Base-by-base conservation (phyloP, 2,113 vertebrate species). In the Crotalus helleri region DNA sequence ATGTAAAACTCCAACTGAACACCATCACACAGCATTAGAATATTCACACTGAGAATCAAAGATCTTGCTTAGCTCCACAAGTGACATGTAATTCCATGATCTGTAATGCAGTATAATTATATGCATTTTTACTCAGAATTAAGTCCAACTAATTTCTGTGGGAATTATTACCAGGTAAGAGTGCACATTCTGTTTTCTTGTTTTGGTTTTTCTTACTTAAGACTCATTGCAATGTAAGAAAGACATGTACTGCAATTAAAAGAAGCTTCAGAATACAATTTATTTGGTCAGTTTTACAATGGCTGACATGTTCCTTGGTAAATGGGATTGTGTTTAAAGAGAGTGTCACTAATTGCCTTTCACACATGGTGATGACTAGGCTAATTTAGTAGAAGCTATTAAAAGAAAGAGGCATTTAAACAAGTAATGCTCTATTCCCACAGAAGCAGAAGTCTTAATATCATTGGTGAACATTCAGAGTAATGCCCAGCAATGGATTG, bases 331-430 rank as follows among this genome's bases (percentile, higher is more conserved):
- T 54, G 15, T 91, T 91, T 91, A 85, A 91, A 85, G 69, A 57
- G 53, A 58, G 90, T 44, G 74, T 85, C 74, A 91, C 23, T 85
- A 85, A 91, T 91, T 58, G 11, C 53, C 51, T 57, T 91, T 85
- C 53, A 91, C 90, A 85, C 10, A 81, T 81, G 49, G 64, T 81
- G 64, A 91, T 74, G 61, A 90, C 15, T 24, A 74, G 64, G 90
- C 90, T 90, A 69, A 90, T 90, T 90, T 90, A 81, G 17, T 33
- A 91, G 64, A 91, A 53, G 49, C 90, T 57, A 29, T 91, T 81
- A 85, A 58, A 33, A 90, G 46, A 64, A 91, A 85, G 90, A 85
- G 69, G 33, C 23, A 85, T 85, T 91, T 85, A 44, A 91, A 24
- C 15, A 85, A 91, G 69, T 46, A 54, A 69, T 74, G 93, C 51